These are phyloP conservation scores for Gallinago stenura DNA, from an alignment of 2,797 vertebrate genomes.

Conservation along the genomic window DNA sequence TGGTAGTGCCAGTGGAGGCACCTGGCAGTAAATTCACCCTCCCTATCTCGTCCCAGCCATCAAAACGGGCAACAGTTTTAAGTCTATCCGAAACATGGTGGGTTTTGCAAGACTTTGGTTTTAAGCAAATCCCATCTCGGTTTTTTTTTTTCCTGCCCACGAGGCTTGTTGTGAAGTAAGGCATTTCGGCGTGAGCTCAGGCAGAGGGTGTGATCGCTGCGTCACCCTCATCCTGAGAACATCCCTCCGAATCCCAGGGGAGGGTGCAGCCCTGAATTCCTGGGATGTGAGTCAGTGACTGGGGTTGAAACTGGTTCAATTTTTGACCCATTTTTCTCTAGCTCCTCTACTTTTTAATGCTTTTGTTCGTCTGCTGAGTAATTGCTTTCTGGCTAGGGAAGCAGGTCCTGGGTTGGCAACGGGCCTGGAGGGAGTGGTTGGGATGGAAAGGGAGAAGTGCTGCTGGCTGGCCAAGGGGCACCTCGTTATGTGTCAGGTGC, in stretches of 20 bases:
- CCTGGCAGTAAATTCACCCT: not conserved
- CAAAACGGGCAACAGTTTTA: not conserved
- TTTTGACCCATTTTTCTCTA: not conserved
- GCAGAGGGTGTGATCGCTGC: not conserved
- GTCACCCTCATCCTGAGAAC: not conserved
- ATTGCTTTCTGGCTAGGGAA: not conserved
- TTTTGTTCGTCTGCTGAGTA: not conserved
- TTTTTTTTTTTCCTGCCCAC: conserved; percentile 43
- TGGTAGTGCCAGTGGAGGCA: not conserved
- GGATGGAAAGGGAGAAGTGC: not conserved
- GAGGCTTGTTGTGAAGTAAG: not conserved
- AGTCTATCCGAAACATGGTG: not conserved
- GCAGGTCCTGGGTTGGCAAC: not conserved
- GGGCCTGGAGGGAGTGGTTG: not conserved
- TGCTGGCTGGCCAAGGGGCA: not conserved
- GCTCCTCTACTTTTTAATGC: not conserved
- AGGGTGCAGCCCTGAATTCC: not conserved
- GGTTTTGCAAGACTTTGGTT: conserved; percentile 42
- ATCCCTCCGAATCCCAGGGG: not conserved
- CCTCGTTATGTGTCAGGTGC: not conserved
- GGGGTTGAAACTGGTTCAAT: not conserved
- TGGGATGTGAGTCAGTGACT: not conserved
- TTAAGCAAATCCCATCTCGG: not conserved
- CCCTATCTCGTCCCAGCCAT: not conserved
- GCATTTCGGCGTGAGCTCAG: not conserved